phyloP scores from a whole-genome alignment of 2,888 invertebrate species.

The Nephrotoma appendiculata region DNA sequence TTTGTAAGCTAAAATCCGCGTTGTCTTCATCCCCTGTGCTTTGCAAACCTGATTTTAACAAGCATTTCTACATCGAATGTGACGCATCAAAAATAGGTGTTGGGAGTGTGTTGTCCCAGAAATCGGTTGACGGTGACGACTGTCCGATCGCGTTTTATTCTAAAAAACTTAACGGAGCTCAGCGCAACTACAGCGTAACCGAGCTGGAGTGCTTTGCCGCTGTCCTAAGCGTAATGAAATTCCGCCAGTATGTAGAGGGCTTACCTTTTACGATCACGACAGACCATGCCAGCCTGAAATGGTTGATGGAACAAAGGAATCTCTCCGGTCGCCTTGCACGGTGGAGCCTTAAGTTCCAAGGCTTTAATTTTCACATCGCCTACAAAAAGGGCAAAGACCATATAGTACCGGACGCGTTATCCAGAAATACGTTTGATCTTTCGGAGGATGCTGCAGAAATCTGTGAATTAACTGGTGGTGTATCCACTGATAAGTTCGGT shows the following conservation, averaged over 20 bases:
- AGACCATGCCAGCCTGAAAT: too few species aligned
- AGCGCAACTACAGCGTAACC: too few species aligned
- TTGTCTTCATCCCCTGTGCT: background rate
- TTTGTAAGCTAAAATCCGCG: background rate
- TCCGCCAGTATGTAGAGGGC: too few species aligned
- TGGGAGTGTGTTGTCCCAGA: background rate
- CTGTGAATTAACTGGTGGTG: background rate
- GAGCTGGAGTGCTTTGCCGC: too few species aligned
- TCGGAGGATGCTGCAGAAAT: background rate
- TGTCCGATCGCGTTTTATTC: background rate
- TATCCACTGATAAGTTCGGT: background rate
- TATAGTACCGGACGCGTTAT: background rate
- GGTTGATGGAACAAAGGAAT: background rate
- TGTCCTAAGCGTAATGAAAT: too few species aligned
- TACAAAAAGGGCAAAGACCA: background rate
- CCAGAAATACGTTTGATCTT: background rate
- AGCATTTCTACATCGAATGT: too few species aligned
- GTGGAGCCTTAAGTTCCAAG: background rate
- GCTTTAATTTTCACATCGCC: background rate
- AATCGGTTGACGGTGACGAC: background rate
- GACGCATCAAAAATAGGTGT: too few species aligned
- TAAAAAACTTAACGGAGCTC: too few species aligned
- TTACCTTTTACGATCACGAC: too few species aligned
- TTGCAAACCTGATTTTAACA: background rate
- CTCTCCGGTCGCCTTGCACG: background rate